Percentiles rank a stretch among this genome's conserved stretches.
phyloP scores from a whole-genome alignment of 2,888 invertebrate genomes.

The Saturnia japonica region DNA sequence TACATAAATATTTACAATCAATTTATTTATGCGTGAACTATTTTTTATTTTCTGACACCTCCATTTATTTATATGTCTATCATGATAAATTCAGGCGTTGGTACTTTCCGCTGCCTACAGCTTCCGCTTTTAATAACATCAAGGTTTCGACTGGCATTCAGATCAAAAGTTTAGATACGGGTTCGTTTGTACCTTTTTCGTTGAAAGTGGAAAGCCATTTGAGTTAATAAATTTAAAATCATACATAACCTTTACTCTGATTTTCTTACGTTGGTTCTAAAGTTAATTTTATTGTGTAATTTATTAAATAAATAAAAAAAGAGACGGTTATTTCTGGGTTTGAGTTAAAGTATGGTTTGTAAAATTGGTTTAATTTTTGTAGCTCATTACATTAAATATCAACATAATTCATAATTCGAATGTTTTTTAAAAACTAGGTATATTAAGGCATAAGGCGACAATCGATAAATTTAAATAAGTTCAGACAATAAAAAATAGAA shows the following conservation, averaged over 20 bases:
- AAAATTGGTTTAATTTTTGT: no score
- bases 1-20: conserved; percentile 1
- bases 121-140: conserved; percentile 5
- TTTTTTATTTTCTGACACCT: conserved; percentile 1
- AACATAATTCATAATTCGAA: no score
- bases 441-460: no score
- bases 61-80: neutral
- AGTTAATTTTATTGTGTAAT: neutral
- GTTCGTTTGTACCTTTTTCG: neutral
- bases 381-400: no score
- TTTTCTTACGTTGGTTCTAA: neutral
- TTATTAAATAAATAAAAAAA: no score
- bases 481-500: no score
- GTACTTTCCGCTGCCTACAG: neutral
- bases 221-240: neutral
- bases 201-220: neutral
- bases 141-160: neutral
- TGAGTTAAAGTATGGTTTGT: no score
- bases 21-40: conserved; percentile 23
- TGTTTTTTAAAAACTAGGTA: no score
- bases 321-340: no score
- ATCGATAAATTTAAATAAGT: no score
- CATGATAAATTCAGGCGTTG: neutral
- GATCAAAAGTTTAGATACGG: neutral
- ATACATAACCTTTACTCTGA: no score